Conservation (phyloP, 1,140 invertebrate genomes). For the Harpegnathos saltator region DNA sequence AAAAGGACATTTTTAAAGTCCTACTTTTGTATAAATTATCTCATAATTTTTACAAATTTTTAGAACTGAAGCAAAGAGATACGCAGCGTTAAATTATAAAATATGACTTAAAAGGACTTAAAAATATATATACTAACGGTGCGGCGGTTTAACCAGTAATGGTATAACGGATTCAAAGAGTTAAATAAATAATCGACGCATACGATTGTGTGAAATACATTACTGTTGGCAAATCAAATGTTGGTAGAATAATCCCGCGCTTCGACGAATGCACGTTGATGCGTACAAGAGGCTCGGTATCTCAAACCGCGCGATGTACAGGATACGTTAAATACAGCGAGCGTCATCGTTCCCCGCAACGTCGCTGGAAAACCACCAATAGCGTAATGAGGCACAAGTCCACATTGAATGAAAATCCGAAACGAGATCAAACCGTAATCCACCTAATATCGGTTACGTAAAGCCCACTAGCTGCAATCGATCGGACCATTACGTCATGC, state of each 20-base stretch:
- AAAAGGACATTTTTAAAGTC: no score
- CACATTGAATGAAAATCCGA: conserved; percentile 48
- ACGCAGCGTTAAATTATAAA: no score
- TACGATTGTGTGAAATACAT: neutral
- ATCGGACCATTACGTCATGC: conserved; percentile 40
- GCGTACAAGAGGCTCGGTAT: conserved; percentile 1
- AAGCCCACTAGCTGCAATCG: conserved; percentile 53
- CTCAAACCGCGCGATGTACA: neutral
- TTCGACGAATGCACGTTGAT: neutral
- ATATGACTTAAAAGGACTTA: no score
- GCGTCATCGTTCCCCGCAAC: neutral
- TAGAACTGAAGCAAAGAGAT: no score
- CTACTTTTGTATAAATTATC: no score
- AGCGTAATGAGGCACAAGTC: conserved; percentile 45
- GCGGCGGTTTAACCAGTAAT: no score
- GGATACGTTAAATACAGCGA: conserved; percentile 26
- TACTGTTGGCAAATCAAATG: neutral
- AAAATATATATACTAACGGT: no score
- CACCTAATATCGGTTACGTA: conserved; percentile 50
- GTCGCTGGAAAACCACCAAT: conserved; percentile 49
- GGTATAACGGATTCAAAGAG: no score
- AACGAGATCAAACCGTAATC: conserved; percentile 59
- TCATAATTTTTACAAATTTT: no score
- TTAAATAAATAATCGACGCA: no score
- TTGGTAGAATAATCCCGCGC: neutral